These are phyloP conservation scores for Pelochelys cantorii DNA, from an alignment of 2,797 vertebrate genomes.

Conservation along the genomic window DNA sequence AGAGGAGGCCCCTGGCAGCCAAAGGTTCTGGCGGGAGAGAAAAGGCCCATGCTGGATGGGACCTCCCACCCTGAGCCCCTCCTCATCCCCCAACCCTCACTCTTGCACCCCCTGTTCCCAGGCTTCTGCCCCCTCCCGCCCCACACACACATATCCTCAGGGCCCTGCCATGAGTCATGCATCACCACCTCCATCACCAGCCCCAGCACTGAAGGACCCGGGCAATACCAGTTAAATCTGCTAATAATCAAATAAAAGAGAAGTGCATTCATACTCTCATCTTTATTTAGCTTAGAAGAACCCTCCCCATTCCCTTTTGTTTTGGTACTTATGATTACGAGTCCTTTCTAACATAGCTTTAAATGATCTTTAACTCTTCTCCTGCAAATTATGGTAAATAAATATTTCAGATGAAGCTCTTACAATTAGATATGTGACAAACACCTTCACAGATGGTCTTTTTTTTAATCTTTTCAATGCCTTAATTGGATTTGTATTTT, in stretches of 20 bases:
- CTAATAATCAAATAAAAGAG: background rate
- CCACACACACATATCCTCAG: too few species aligned
- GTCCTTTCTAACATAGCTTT: background rate
- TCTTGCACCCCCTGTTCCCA: too few species aligned
- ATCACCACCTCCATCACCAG: too few species aligned
- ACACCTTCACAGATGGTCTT: constrained; percentile 71
- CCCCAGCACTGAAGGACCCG: too few species aligned
- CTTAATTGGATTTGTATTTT: constrained; percentile 70
- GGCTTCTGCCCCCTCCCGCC: too few species aligned
- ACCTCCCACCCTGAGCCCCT: too few species aligned
- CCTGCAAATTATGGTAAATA: background rate
- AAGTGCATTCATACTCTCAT: background rate
- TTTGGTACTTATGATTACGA: background rate
- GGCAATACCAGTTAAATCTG: too few species aligned
- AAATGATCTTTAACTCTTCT: constrained; percentile 24
- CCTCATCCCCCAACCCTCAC: too few species aligned
- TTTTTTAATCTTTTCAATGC: constrained; percentile 59
- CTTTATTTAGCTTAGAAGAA: background rate
- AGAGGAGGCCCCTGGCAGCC: too few species aligned
- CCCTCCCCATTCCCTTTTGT: background rate
- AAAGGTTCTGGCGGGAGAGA: too few species aligned
- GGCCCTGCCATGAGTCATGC: too few species aligned
- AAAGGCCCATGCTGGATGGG: too few species aligned
- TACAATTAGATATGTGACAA: constrained; percentile 61
- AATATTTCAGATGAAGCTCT: constrained; percentile 45